Base-by-base conservation (phyloP, 2,888 invertebrate genomes). In the Nephrotoma appendiculata region DNA sequence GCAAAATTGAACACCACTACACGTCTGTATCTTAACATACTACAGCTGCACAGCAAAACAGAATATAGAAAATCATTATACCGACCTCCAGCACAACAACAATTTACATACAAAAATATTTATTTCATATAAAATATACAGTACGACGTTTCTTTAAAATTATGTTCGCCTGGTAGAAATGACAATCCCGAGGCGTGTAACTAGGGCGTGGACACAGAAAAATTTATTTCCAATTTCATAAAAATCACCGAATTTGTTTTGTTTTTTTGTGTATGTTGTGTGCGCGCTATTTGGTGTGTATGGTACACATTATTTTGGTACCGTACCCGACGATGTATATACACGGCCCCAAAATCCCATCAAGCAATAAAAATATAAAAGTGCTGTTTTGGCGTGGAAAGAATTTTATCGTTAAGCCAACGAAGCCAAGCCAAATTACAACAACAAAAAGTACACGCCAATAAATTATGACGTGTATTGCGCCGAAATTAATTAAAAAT, bases 131-230 rank as follows among this genome's bases (percentile, higher is more conserved):
- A 31, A 71, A 71, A 71, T 71, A 31, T 71, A 31, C 31, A 71
- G 11, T 71, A 31, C 31, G 31, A 31, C 9, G 9, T 31, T 71
- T 83, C 83, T 52, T 52, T 11, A 44, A 41, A 45, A 41, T 86
- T 41, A 90, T 91, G 91, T 44, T 89, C 89, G 89, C 91, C 91
- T 91, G 90, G 89, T 91, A 88, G 86, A 87, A 89, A 89, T 89
- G 91, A 91, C 91, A 91, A 91, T 90, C 91, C 91, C 91, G 91
- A 92, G 92, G 91, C 91, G 91, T 91, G 84, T 84, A 91, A 92
- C 91, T 91, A 91, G 91, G 91, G 91, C 91, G 91, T 91, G 91
- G 92, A 84, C 84, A 84, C 41, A 42, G 43, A 84, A 84, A 41
- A 42, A 84, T 42, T 84, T 71, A 71, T 71, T 71, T 71, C 31